Evolutionary conservation across 2,797 vertebrate species (phyloP), one percentile per base, ranked within the genome.

Genomic region (Xiphophorus birchmanni): DNA sequence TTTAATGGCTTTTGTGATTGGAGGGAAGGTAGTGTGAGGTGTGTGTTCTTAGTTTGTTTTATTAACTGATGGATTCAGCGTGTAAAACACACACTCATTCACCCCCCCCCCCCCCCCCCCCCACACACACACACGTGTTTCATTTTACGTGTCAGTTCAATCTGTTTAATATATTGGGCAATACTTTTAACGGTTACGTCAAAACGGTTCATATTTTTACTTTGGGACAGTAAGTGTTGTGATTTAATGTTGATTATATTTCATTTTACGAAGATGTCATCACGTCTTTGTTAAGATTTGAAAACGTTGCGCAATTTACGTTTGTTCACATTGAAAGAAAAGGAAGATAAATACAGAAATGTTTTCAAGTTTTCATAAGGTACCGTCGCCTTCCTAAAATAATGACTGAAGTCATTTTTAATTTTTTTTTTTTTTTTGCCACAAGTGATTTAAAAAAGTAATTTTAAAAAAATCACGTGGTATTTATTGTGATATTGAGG

Each of bases 1-100:
- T 91, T 92, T 91, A 91, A 94, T 93, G 90, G 92, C 88, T 91
- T 88, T 87, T 87, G 78, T 89, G 90, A 92, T 92, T 84, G 88
- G 82, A 15, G 90, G 37, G 76, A 89, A 86, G 90, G 85, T 87
- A 90, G 87, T 76, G 84, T 86, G 87, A 85, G 85, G 90, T 85
- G 83, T 35, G 54, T 52, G 56, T 84, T 52, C 37, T 44, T 35
- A 13, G 50, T 76, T 78, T 37, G 56, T 74, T 78, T 48, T 78
- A 69, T 75, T 72, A 58, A 78, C 60, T 86, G 84, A 86, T 88
- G 80, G 80, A 80, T 87, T 80, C 82, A 87, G 65, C 9, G 18
- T 67, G 65, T 67, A 67, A 67, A 86, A 86, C 81, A 85, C 80
- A 74, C 79, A 29, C 60, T 1, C 15, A 3, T n/a, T 32, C 58